Conservation (phyloP, 2,888 invertebrate genomes). For the Heteromyza rotundicornis region DNA sequence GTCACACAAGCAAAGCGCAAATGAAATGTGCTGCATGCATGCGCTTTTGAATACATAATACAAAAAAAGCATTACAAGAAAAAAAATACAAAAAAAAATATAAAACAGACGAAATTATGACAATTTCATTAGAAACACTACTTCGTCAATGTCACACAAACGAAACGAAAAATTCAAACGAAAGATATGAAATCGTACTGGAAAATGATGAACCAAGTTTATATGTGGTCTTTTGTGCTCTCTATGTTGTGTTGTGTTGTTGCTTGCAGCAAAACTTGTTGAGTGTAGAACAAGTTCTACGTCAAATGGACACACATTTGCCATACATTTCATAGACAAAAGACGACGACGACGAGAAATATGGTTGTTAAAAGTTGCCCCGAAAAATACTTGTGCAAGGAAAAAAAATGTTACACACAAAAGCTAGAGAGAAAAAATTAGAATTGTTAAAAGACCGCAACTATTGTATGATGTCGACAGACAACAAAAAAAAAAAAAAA, state of each 20-base stretch:
- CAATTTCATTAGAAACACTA: slow-evolving; percentile 59
- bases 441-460: slow-evolving; percentile 5
- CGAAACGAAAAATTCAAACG: slow-evolving; percentile 19
- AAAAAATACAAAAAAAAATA: no score
- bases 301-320: not conserved
- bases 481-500: no score
- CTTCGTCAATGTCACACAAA: slow-evolving; percentile 56
- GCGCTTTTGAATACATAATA: not conserved
- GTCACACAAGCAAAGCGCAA: not conserved
- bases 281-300: slow-evolving; percentile 7
- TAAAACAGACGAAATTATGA: no score
- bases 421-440: no score
- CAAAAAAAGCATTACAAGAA: slow-evolving; percentile 10
- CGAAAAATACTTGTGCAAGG: not conserved
- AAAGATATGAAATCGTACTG: not conserved
- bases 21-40: not conserved
- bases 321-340: not conserved
- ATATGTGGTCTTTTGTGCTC: no score
- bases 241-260: not conserved
- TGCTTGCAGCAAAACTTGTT: not conserved
- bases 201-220: not conserved
- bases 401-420: not conserved
- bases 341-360: not conserved
- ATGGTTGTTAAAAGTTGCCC: not conserved
- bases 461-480: no score